phyloP scores from a whole-genome alignment of 1,140 invertebrate species.

The Drosophila kohkoa region DNA sequence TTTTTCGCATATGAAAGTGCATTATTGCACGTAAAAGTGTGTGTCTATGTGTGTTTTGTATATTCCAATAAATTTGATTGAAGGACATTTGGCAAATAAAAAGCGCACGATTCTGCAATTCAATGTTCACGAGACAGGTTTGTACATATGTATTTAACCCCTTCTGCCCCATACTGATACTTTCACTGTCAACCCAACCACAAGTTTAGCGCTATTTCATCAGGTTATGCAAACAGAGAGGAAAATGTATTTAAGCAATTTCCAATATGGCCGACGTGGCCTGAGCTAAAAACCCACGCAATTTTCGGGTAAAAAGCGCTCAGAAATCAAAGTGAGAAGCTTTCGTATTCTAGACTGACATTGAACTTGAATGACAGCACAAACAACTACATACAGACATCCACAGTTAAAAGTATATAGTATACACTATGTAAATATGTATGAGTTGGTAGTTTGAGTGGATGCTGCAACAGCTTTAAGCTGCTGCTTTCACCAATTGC shows the following conservation, averaged over 20 bases:
- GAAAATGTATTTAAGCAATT: slow-evolving; percentile 10
- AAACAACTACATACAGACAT: slow-evolving; percentile 14
- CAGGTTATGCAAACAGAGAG: slow-evolving; percentile 23
- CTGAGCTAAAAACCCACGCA: slow-evolving; percentile 29
- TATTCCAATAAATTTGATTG: slow-evolving; percentile 50
- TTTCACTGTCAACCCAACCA: slow-evolving; percentile 15
- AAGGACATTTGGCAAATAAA: slow-evolving; percentile 43
- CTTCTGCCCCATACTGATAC: neutral
- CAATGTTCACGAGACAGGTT: slow-evolving; percentile 5
- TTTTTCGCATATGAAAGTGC: slow-evolving; percentile 15
- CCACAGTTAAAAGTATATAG: slow-evolving; percentile 4
- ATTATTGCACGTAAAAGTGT: slow-evolving; percentile 7
- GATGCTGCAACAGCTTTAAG: slow-evolving; percentile 33
- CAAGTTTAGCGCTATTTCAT: slow-evolving; percentile 13
- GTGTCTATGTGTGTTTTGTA: slow-evolving; percentile 15
- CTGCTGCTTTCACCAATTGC: slow-evolving; percentile 37
- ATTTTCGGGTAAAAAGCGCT: slow-evolving; percentile 7
- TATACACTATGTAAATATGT: neutral
- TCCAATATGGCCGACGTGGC: slow-evolving; percentile 47
- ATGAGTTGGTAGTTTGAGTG: slow-evolving; percentile 4
- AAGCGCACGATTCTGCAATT: slow-evolving; percentile 7
- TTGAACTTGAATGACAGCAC: slow-evolving; percentile 60
- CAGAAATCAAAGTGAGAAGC: slow-evolving; percentile 33
- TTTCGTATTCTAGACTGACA: slow-evolving; percentile 52
- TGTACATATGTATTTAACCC: slow-evolving; percentile 1